phyloP scores from a whole-genome alignment of 1,140 invertebrate species.

The Linepithema humile region DNA sequence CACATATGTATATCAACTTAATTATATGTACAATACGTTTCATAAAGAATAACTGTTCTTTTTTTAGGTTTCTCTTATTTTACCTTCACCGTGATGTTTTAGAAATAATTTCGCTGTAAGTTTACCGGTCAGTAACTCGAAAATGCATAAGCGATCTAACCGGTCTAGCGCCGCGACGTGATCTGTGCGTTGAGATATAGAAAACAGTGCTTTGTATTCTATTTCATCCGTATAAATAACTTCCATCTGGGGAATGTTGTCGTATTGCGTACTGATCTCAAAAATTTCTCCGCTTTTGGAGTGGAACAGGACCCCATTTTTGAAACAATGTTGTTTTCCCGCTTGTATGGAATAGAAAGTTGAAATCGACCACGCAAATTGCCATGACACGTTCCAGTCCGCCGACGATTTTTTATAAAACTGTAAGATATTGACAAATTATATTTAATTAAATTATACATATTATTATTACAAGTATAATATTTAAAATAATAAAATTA shows the following conservation, averaged over 20 bases:
- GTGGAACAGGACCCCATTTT: conserved; percentile 70
- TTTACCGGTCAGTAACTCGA: conserved; percentile 68
- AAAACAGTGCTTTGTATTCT: conserved; percentile 58
- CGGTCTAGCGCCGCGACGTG: conserved; percentile 62
- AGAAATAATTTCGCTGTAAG: conserved; percentile 39
- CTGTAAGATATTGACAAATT: conserved; percentile 51
- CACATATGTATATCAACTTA: background rate
- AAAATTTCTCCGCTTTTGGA: conserved; percentile 67
- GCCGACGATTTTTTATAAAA: conserved; percentile 70
- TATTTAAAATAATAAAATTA: background rate
- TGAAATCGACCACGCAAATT: conserved; percentile 63
- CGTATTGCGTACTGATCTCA: conserved; percentile 57
- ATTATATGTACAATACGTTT: background rate
- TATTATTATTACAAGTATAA: background rate
- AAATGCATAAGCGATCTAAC: conserved; percentile 62
- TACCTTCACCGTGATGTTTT: conserved; percentile 59
- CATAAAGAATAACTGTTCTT: background rate
- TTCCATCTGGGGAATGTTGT: conserved; percentile 63
- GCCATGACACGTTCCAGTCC: conserved; percentile 60
- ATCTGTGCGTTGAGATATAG: conserved; percentile 52
- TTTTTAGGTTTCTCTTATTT: background rate
- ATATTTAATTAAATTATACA: background rate
- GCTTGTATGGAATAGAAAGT: conserved; percentile 61
- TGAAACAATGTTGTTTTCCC: conserved; percentile 29
- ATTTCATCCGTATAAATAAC: conserved; percentile 54